These are phyloP conservation scores for Clupea harengus DNA, from an alignment of 2,113 vertebrate genomes.

Conservation along the genomic window DNA sequence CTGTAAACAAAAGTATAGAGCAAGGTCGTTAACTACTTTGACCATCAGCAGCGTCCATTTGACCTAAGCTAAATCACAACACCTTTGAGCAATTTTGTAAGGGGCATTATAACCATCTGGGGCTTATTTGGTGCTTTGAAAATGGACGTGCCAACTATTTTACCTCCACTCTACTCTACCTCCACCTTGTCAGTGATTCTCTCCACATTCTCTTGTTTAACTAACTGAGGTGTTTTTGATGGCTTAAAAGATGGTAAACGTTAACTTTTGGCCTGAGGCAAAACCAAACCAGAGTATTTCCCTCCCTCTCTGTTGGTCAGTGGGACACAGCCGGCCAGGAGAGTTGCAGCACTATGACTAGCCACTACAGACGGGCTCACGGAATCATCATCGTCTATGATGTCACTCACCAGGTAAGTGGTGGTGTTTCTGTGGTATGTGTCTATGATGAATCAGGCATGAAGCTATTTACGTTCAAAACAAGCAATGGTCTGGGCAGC, in stretches of 20 bases:
- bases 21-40: neutral
- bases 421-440: too few species aligned
- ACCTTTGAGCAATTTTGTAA: too few species aligned
- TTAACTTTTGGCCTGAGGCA: neutral
- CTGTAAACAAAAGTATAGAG: neutral
- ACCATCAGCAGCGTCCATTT: neutral
- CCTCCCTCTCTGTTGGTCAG: conserved; percentile 58
- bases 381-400: conserved; percentile 98
- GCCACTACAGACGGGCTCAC: conserved; percentile 96
- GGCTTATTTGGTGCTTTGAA: neutral
- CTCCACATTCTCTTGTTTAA: neutral
- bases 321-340: conserved; percentile 98
- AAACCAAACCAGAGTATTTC: neutral
- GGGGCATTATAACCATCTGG: neutral
- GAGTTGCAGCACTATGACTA: conserved; percentile 96
- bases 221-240: neutral
- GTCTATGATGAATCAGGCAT: too few species aligned
- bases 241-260: too few species aligned
- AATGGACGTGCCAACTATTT: neutral
- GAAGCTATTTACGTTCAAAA: too few species aligned
- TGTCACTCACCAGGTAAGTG: conserved; percentile 90
- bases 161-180: neutral
- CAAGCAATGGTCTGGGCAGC: too few species aligned
- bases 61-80: neutral
- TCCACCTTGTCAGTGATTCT: neutral